These are phyloP conservation scores for Euwallacea similis DNA, from an alignment of 1,140 invertebrate genomes.

Conservation along the genomic window DNA sequence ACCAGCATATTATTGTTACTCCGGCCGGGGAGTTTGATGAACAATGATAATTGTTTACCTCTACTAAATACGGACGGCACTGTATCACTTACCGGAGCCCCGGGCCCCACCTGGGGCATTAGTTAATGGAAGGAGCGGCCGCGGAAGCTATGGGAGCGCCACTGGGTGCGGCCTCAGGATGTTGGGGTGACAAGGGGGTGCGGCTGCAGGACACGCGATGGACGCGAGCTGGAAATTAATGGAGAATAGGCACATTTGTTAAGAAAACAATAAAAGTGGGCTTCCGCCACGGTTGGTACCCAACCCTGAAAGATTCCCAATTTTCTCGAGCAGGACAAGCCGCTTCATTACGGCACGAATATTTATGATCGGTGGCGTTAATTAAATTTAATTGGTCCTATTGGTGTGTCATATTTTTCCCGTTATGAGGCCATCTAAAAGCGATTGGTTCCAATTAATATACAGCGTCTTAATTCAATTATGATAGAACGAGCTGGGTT, in stretches of 20 bases:
- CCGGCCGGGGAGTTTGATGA: too few species aligned
- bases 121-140: constrained; percentile 43
- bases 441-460: constrained; percentile 19
- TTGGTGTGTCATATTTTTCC: background rate
- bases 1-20: too few species aligned
- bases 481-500: background rate
- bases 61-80: constrained; percentile 13
- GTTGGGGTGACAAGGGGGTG: constrained; percentile 19
- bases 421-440: constrained; percentile 15
- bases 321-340: background rate
- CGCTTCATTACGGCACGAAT: too few species aligned
- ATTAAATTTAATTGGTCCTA: constrained; percentile 8
- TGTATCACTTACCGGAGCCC: constrained; percentile 1
- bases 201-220: constrained; percentile 25
- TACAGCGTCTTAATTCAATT: constrained; percentile 6
- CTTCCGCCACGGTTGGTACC: background rate
- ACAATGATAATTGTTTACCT: constrained; percentile 5
- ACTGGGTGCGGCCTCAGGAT: constrained; percentile 32
- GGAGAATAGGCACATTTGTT: constrained; percentile 25
- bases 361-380: background rate
- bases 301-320: background rate
- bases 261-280: constrained; percentile 25
- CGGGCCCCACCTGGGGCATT: constrained; percentile 41
- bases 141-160: constrained; percentile 38
- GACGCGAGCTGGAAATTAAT: constrained; percentile 31